phyloP scores from a whole-genome alignment of 2,797 vertebrate species.

The Lateolabrax maculatus region DNA sequence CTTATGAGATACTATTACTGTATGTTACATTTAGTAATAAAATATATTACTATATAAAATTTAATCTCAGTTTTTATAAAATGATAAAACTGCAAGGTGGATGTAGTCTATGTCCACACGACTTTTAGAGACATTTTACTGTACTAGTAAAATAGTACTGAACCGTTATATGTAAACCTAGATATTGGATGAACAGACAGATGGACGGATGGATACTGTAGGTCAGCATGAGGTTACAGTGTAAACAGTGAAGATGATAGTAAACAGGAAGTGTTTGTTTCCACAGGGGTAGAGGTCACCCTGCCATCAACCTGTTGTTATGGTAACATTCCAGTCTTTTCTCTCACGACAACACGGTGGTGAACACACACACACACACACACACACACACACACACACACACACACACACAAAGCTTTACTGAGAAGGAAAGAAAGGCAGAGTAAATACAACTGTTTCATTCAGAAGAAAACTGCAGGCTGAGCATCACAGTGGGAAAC shows the following conservation, averaged over 20 bases:
- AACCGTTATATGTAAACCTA: no score
- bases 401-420: conserved; percentile 17
- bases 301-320: conserved; percentile 71
- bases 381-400: conserved; percentile 17
- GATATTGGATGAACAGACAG: background rate
- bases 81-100: background rate
- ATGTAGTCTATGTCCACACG: background rate
- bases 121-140: no score
- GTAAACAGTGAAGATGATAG: conserved; percentile 54
- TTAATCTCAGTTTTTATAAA: background rate
- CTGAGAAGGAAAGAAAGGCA: conserved; percentile 34
- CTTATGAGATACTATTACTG: no score
- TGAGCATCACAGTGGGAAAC: conserved; percentile 23
- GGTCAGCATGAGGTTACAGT: conserved; percentile 45
- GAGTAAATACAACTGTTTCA: conserved; percentile 52
- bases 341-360: conserved; percentile 6
- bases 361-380: conserved; percentile 18
- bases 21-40: background rate
- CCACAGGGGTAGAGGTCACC: conserved; percentile 63
- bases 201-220: conserved; percentile 9
- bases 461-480: conserved; percentile 1
- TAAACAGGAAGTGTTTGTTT: conserved; percentile 79
- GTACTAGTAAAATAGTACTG: no score
- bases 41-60: background rate
- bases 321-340: conserved; percentile 73